Evolutionary conservation across 2,888 invertebrate species (phyloP).

Genomic region (Exephanes ischioxanthus): DNA sequence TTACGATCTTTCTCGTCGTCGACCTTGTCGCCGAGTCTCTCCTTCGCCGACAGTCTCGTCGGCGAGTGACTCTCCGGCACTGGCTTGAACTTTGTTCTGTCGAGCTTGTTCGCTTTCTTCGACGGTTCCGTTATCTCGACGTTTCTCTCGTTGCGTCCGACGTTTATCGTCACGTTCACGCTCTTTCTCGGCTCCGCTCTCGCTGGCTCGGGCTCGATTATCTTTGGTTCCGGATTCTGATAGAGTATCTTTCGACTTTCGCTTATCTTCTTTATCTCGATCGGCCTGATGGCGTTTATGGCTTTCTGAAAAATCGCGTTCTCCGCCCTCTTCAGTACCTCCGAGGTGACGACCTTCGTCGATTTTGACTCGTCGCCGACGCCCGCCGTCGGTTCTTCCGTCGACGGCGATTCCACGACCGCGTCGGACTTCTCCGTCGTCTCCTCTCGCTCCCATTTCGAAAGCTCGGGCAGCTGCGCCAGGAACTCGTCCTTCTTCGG

Average conservation of each 20-base stretch:
- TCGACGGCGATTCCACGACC: conserved; percentile 85
- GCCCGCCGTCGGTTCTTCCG: conserved; percentile 72
- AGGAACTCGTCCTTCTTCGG: conserved; percentile 87
- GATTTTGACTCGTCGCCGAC: conserved; percentile 78
- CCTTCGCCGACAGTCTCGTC: conserved; percentile 91
- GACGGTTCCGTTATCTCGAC: conserved; percentile 81
- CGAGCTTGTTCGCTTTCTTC: conserved; percentile 80
- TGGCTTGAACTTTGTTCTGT: conserved; percentile 80
- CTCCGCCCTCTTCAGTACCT: conserved; percentile 95
- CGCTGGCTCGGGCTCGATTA: conserved; percentile 73
- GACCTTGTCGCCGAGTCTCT: conserved; percentile 92
- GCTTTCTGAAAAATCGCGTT: conserved; percentile 96
- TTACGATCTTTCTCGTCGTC: conserved; percentile 86
- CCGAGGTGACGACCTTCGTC: conserved; percentile 91
- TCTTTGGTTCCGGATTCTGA: conserved; percentile 83
- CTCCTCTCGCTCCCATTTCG: conserved; percentile 94
- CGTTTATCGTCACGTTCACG: conserved; percentile 82
- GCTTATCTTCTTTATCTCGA: conserved; percentile 91
- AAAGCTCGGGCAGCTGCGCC: conserved; percentile 91
- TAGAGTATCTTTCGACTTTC: conserved; percentile 90
- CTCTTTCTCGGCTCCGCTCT: conserved; percentile 78
- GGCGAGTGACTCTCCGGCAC: conserved; percentile 85
- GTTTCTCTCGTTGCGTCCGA: conserved; percentile 82
- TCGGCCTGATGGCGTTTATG: conserved; percentile 92
- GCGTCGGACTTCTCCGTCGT: conserved; percentile 81